phyloP scores from a whole-genome alignment of 2,113 vertebrate genomes.

The Drymodes brunneopygia region DNA sequence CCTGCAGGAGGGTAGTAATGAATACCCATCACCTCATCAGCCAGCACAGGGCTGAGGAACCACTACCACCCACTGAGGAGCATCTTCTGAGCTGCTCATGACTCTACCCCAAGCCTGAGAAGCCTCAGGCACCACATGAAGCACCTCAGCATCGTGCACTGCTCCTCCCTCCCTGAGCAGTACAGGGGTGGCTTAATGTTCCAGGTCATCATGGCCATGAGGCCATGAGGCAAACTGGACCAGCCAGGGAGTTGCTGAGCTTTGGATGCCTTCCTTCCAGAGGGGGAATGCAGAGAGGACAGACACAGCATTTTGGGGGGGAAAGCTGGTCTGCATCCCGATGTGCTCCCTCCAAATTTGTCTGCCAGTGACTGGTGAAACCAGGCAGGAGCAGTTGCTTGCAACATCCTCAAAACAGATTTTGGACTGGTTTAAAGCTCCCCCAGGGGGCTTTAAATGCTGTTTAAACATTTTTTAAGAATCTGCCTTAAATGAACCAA shows the following conservation, averaged over 20 bases:
- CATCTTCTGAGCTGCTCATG: not conserved
- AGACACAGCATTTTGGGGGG: not conserved
- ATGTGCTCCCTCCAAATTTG: not conserved
- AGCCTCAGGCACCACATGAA: not conserved
- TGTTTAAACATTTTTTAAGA: not conserved
- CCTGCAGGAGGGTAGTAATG: fast-evolving
- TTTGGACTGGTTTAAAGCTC: not conserved
- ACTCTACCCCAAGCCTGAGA: not conserved
- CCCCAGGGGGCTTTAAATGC: not conserved
- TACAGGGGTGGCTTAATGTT: not conserved
- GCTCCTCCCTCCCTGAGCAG: not conserved
- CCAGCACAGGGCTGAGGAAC: not conserved
- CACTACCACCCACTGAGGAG: not conserved
- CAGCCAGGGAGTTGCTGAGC: not conserved
- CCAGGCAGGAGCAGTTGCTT: not conserved
- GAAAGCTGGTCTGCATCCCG: not conserved
- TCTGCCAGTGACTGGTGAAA: not conserved
- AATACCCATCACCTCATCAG: not conserved
- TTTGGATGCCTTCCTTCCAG: not conserved
- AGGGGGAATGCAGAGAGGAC: not conserved
- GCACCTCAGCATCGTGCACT: fast-evolving
- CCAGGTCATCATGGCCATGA: fast-evolving
- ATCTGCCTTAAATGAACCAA: slow-evolving; percentile 2
- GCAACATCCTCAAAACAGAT: not conserved
- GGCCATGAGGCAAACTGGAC: not conserved